Conservation (phyloP, 2,113 vertebrate genomes). For the Calonectris borealis region DNA sequence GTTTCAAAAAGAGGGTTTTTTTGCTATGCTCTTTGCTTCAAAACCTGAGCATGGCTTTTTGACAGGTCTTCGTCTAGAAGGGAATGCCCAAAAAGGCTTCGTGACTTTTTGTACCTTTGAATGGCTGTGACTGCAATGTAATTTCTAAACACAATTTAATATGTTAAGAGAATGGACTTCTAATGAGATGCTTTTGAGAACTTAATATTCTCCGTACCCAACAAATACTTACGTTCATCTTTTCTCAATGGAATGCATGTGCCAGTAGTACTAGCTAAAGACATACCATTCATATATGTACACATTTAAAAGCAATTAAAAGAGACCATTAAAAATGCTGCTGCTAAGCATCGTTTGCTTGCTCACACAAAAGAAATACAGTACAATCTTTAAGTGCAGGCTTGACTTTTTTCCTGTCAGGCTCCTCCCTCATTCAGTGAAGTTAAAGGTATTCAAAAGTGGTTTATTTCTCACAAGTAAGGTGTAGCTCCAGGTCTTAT, state of each 20-base stretch:
- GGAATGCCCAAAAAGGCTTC: background rate
- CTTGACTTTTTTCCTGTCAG: background rate
- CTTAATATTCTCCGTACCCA: background rate
- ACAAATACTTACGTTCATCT: background rate
- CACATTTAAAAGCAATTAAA: background rate
- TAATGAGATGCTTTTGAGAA: background rate
- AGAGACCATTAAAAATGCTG: background rate
- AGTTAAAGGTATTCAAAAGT: background rate
- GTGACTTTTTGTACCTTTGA: background rate
- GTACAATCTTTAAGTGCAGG: background rate
- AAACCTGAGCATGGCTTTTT: background rate
- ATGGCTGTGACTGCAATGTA: background rate
- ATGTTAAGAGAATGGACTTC: background rate
- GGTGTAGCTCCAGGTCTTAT: background rate
- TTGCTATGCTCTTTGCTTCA: background rate
- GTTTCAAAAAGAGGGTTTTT: background rate
- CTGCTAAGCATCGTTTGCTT: background rate
- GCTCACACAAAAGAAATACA: background rate
- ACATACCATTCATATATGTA: background rate
- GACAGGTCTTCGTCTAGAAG: background rate
- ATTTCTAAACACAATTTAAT: background rate
- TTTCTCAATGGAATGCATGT: background rate
- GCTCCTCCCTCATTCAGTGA: background rate
- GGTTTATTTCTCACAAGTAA: background rate
- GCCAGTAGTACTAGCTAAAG: background rate